Evolutionary conservation across 2,113 vertebrate species (phyloP).

Genomic region (Amphiprion ocellaris): DNA sequence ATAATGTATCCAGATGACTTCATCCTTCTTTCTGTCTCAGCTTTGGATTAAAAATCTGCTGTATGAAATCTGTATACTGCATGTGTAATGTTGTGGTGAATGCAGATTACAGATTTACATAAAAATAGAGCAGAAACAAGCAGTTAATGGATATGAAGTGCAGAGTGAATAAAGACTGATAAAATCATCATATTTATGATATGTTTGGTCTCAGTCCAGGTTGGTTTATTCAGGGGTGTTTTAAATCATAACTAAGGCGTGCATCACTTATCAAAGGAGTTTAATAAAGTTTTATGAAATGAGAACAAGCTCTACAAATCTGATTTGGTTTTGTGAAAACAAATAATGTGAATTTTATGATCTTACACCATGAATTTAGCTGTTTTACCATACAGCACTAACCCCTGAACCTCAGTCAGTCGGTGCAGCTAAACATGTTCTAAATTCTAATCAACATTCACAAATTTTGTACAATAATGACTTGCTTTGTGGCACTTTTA

Average conservation of each 20-base stretch:
- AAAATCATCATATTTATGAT: constrained; percentile 33
- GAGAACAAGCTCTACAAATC: constrained; percentile 2
- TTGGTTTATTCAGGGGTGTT: neutral
- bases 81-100: constrained; percentile 32
- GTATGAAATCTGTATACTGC: constrained; percentile 5
- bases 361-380: too few relatives aligned
- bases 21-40: constrained; percentile 27
- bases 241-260: neutral
- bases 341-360: too few relatives aligned
- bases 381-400: too few relatives aligned
- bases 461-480: too few relatives aligned
- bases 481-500: too few relatives aligned
- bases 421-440: neutral
- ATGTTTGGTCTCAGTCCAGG: constrained; percentile 31
- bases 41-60: constrained; percentile 47
- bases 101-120: constrained; percentile 68
- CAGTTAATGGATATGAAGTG: constrained; percentile 25
- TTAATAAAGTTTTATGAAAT: constrained; percentile 1
- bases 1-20: constrained; percentile 32
- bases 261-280: neutral
- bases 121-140: constrained; percentile 35
- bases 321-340: neutral
- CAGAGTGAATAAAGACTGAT: constrained; percentile 28
- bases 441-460: neutral
- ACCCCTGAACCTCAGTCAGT: too few relatives aligned